Evolutionary conservation across 2,888 invertebrate genomes (phyloP).

Genomic region (Apeira syringaria): DNA sequence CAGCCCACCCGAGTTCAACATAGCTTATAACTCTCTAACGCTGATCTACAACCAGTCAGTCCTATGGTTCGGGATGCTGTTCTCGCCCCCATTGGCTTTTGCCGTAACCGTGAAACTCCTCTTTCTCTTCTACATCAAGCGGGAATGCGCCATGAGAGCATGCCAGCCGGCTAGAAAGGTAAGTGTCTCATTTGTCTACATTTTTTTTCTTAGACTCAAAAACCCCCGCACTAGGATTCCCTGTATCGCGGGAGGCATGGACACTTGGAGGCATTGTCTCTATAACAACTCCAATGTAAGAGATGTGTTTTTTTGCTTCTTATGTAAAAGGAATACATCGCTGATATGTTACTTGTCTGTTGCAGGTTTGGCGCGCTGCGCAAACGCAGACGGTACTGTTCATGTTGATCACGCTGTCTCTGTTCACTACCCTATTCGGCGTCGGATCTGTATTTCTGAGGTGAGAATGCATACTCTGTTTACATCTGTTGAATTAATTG

Average conservation of each 20-base stretch:
- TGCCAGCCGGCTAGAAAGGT: slow-evolving; percentile 86
- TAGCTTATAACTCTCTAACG: slow-evolving; percentile 89
- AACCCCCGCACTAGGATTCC: no score
- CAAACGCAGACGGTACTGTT: slow-evolving; percentile 90
- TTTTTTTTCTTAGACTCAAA: no score
- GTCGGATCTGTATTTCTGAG: slow-evolving; percentile 86
- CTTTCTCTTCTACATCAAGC: slow-evolving; percentile 88
- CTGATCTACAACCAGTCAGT: slow-evolving; percentile 91
- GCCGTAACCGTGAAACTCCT: slow-evolving; percentile 87
- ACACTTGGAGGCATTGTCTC: no score
- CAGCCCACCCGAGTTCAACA: slow-evolving; percentile 87
- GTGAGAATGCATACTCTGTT: no score
- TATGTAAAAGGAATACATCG: no score
- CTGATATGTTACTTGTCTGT: no score
- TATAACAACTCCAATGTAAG: no score
- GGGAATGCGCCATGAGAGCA: slow-evolving; percentile 83
- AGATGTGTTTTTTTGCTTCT: no score
- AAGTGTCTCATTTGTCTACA: no score
- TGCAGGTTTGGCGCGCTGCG: slow-evolving; percentile 84
- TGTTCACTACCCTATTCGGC: slow-evolving; percentile 83
- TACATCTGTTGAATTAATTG: no score
- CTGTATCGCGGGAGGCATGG: no score
- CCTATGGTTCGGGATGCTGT: slow-evolving; percentile 90
- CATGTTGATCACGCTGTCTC: slow-evolving; percentile 86
- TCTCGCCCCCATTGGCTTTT: slow-evolving; percentile 87